A percentile compares a stretch with the other conserved stretches of the same genome.
These are phyloP conservation scores for Stenodera caucasica DNA, from an alignment of 2,888 invertebrate species.

Conservation along the genomic window DNA sequence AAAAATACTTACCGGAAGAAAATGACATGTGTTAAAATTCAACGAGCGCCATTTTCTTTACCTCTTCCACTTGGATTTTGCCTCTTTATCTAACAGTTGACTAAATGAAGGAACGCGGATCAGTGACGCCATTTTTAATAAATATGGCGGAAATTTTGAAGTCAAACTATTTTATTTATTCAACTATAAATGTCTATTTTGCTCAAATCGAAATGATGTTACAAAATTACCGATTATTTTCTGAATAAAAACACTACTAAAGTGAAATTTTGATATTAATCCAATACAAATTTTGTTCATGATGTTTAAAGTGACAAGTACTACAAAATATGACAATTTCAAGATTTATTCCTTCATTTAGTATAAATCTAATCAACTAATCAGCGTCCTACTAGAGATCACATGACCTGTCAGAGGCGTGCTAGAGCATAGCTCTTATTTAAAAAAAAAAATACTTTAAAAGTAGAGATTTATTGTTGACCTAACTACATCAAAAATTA, in stretches of 20 bases:
- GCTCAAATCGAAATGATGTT: no score
- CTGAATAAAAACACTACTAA: no score
- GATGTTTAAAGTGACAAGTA: no score
- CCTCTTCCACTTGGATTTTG: conserved; percentile 12
- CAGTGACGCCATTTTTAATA: not conserved
- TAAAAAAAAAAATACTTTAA: not conserved
- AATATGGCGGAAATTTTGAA: not conserved
- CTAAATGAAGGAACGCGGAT: not conserved
- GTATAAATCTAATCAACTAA: not conserved
- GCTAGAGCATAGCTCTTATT: not conserved
- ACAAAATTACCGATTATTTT: no score
- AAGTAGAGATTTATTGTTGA: not conserved
- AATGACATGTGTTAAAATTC: conserved; percentile 55
- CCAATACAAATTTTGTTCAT: no score
- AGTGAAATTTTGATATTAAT: no score
- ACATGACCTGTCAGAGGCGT: not conserved
- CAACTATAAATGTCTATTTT: no score
- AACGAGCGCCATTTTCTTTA: conserved; percentile 51
- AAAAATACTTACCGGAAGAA: conserved; percentile 49
- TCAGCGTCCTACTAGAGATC: not conserved
- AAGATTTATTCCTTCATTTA: not conserved
- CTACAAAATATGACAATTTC: not conserved
- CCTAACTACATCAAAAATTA: not conserved
- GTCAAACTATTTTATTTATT: no score
- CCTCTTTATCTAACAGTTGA: not conserved